phyloP scores from a whole-genome alignment of 1,140 invertebrate genomes.

The Carposina sasakii region DNA sequence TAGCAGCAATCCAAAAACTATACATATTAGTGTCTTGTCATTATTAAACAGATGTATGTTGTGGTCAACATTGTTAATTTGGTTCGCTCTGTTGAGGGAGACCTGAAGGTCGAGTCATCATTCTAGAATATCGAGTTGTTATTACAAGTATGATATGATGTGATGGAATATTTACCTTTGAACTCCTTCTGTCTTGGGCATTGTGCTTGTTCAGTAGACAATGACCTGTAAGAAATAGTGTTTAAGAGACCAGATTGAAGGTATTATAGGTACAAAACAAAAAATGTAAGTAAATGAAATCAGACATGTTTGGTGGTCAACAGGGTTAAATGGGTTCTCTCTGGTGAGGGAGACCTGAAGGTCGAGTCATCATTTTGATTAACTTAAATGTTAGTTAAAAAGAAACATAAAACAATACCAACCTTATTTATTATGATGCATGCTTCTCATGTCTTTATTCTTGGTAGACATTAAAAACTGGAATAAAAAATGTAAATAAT shows the following conservation, averaged over 20 bases:
- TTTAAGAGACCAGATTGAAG: neutral
- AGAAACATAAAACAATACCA: too few relatives aligned
- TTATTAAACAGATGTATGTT: slow-evolving; percentile 50
- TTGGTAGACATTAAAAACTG: neutral
- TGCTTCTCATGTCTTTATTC: too few relatives aligned
- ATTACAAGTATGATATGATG: too few relatives aligned
- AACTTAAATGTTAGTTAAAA: too few relatives aligned
- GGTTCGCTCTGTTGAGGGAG: slow-evolving; percentile 60
- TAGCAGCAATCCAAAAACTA: too few relatives aligned
- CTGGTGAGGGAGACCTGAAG: slow-evolving; percentile 53
- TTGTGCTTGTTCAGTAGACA: too few relatives aligned
- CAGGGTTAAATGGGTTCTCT: slow-evolving; percentile 62
- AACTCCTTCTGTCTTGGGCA: too few relatives aligned
- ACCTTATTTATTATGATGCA: too few relatives aligned
- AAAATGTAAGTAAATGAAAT: slow-evolving; percentile 18
- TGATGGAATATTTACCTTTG: too few relatives aligned
- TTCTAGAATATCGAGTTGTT: too few relatives aligned
- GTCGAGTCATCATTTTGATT: slow-evolving; percentile 45
- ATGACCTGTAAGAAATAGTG: too few relatives aligned
- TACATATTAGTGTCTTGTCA: too few relatives aligned
- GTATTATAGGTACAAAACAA: neutral
- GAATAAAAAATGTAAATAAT: slow-evolving; percentile 2
- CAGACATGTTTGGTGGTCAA: slow-evolving; percentile 56
- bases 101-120: slow-evolving; percentile 55
- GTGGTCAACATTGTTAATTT: slow-evolving; percentile 59